phyloP scores from a whole-genome alignment of 2,113 vertebrate species.

The Ciconia boyciana region DNA sequence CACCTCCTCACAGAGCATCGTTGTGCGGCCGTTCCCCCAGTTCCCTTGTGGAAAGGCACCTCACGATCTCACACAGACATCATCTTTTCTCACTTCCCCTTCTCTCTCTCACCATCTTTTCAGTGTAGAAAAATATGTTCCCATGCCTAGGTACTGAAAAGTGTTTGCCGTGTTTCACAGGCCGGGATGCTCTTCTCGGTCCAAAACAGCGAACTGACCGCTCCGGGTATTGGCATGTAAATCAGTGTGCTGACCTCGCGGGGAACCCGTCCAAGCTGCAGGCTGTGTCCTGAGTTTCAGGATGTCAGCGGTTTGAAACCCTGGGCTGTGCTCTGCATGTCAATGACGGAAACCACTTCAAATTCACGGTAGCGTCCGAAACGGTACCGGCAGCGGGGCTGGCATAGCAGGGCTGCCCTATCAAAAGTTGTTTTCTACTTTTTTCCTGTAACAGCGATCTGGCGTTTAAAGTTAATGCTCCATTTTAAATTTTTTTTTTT shows the following conservation, averaged over 20 bases:
- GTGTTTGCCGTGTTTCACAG: constrained; percentile 9
- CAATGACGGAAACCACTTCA: constrained; percentile 50
- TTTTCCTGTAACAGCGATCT: background rate
- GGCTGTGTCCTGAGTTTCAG: constrained; percentile 32
- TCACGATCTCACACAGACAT: background rate
- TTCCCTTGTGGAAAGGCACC: background rate
- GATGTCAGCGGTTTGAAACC: constrained; percentile 40
- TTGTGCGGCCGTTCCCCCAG: background rate
- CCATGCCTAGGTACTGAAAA: constrained; percentile 40
- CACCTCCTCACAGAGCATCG: background rate
- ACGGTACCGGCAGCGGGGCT: background rate
- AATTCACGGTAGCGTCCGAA: background rate
- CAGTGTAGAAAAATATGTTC: constrained; percentile 40
- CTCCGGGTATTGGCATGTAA: constrained; percentile 60
- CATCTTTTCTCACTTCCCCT: constrained; percentile 8
- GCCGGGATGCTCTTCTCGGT: background rate
- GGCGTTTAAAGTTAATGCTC: background rate
- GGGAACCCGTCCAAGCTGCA: constrained; percentile 18
- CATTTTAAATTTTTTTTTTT: background rate
- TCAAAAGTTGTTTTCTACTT: constrained; percentile 27
- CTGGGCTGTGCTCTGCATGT: constrained; percentile 29
- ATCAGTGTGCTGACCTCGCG: constrained; percentile 57
- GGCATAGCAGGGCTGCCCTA: background rate
- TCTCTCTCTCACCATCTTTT: constrained; percentile 21
- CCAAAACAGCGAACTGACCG: constrained; percentile 15